Base-by-base conservation (phyloP, 2,113 vertebrate genomes). In the Gnathonemus longibarbis region DNA sequence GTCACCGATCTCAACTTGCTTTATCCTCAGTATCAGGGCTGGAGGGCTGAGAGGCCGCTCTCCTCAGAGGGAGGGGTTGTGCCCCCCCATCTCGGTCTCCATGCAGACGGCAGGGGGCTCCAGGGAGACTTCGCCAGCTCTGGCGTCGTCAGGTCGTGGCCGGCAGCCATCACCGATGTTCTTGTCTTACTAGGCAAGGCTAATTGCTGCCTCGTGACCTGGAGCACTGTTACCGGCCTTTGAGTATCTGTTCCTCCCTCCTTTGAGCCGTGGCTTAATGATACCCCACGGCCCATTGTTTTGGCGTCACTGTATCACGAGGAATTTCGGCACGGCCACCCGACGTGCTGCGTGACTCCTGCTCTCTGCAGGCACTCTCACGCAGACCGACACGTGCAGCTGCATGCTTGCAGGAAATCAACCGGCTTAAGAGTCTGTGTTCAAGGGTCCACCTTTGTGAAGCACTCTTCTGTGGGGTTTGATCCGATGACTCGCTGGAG, bases 181-280 rank as follows among this genome's bases (percentile, higher is more conserved):
- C 31, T n/a, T 45, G 52, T 88, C 35, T 58, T 31, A 45, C 56
- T 45, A 46, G 53, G n/a, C 35, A 39, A 10, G 5, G 39, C 52
- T 62, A 66, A 80, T 80, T 80, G 31, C 35, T 70, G 62, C 62
- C 3, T 70, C 3, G 27, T 0, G 27, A 70, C 27, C 11, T 17
- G 5, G 15, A 9, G 15, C 74, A 42, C 42, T 80, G 31, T 80
- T 19, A 80, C 35, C 74, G 2, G 49, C 5, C 9, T 87, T 3
- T 56, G 19, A 53, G 27, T 87, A 19, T 89, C 90, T 56, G 50
- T 24, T 42, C 50, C 50, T 87, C 48, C 17, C 50, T 91, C 80
- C 89, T 85, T 91, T 93, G 91, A 95, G 92, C 91, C 49, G 0
- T 92, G 92, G 94, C 93, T 93, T 95, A 95, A 95, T 95, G 91